Evolutionary conservation across 2,113 vertebrate species (phyloP).

Genomic region (Tursiops truncatus): DNA sequence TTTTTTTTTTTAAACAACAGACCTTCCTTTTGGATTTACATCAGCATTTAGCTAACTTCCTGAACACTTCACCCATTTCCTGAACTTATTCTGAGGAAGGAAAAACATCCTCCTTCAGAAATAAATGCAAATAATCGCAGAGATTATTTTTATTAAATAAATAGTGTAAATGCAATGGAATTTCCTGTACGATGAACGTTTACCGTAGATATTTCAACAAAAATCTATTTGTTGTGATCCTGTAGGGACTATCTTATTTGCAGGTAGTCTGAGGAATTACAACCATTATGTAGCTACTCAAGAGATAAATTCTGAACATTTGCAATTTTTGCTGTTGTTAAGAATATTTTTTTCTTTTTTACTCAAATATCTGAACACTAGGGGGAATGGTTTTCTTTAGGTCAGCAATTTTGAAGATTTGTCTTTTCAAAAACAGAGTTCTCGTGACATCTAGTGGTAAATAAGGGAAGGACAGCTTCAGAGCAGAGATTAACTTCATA

Average conservation of each 20-base stretch:
- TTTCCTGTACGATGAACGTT: constrained; percentile 56
- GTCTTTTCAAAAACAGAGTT: constrained; percentile 46
- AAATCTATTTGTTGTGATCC: constrained; percentile 11
- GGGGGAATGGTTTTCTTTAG: constrained; percentile 26
- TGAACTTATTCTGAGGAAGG: constrained; percentile 81
- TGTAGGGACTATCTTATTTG: background rate
- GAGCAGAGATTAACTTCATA: accelerated
- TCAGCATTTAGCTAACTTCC: constrained; percentile 82
- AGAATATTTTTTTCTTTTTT: background rate
- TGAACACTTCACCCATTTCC: constrained; percentile 83
- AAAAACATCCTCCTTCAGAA: constrained; percentile 83
- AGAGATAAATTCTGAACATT: background rate
- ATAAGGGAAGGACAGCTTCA: background rate
- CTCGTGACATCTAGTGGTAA: constrained; percentile 82
- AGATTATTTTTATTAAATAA: constrained; percentile 76
- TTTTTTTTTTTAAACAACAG: constrained; percentile 64
- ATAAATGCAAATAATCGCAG: constrained; percentile 74
- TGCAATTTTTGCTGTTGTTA: background rate
- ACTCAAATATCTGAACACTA: constrained; percentile 23
- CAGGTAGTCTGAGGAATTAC: background rate
- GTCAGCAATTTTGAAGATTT: background rate
- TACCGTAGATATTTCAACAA: constrained; percentile 51
- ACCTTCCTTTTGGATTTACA: constrained; percentile 80
- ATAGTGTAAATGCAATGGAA: constrained; percentile 65
- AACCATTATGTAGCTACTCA: background rate